Evolutionary conservation across 2,888 invertebrate species (phyloP).

Genomic region (Leptothorax acervorum): DNA sequence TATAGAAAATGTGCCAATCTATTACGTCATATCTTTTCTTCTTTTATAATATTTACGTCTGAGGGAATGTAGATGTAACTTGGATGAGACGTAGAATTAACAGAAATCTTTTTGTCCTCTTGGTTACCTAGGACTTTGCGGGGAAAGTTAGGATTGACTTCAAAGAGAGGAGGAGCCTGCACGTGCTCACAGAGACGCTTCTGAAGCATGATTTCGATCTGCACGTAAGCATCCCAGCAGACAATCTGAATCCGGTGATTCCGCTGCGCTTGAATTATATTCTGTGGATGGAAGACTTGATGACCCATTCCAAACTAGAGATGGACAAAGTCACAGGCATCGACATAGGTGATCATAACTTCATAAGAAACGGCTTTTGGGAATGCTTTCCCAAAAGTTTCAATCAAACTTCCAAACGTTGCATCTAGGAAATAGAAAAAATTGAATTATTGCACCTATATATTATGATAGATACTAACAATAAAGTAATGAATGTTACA

Average conservation of each 20-base stretch:
- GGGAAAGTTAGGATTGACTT: constrained; percentile 95
- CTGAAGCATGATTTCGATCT: constrained; percentile 95
- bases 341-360: constrained; percentile 71
- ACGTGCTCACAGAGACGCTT: constrained; percentile 92
- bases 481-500: background rate
- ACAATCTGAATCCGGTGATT: constrained; percentile 96
- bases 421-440: background rate
- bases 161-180: constrained; percentile 91
- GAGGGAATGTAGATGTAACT: background rate
- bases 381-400: background rate
- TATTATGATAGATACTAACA: background rate
- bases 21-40: background rate
- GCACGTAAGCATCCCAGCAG: constrained; percentile 92
- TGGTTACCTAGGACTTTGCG: constrained; percentile 88
- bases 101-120: constrained; percentile 2
- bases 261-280: constrained; percentile 97
- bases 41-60: background rate
- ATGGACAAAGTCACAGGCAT: constrained; percentile 64
- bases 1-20: background rate
- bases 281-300: constrained; percentile 96
- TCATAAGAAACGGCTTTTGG: background rate
- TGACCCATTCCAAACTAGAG: constrained; percentile 78
- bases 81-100: background rate
- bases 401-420: background rate
- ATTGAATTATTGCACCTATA: background rate